Percentiles rank a stretch among this genome's conserved stretches.
Evolutionary conservation across 2,888 invertebrate genomes (phyloP).

Genomic region (Xanthia icteritia): DNA sequence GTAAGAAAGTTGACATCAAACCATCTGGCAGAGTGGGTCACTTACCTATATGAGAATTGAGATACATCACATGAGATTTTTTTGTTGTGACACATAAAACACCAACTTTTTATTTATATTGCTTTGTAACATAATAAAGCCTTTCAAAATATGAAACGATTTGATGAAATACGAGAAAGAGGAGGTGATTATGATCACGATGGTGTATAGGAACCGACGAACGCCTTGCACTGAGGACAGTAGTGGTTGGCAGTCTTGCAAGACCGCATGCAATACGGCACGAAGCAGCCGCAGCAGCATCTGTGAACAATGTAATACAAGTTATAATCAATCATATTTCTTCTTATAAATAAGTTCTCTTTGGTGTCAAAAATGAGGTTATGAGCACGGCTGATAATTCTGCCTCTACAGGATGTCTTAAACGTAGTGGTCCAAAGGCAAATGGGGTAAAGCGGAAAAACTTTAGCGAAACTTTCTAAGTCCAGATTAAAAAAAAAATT

Average conservation of each 20-base stretch:
- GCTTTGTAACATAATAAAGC: conserved; percentile 9
- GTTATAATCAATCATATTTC: background rate
- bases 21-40: conserved; percentile 35
- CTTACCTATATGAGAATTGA: conserved; percentile 31
- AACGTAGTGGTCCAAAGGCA: too few species aligned
- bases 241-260: conserved; percentile 90
- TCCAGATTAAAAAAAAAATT: too few species aligned
- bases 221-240: conserved; percentile 87
- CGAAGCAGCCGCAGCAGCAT: conserved; percentile 87
- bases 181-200: conserved; percentile 73
- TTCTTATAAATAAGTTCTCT: background rate
- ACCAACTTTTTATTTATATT: conserved; percentile 1
- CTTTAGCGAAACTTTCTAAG: too few species aligned
- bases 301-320: conserved; percentile 72
- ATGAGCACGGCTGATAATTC: background rate
- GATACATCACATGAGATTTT: conserved; percentile 38
- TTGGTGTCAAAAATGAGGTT: conserved; percentile 2
- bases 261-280: conserved; percentile 88
- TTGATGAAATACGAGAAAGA: conserved; percentile 8
- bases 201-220: conserved; percentile 83
- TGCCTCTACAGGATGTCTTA: too few species aligned
- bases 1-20: conserved; percentile 22
- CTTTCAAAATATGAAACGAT: background rate
- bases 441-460: too few species aligned
- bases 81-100: conserved; percentile 15